These are phyloP conservation scores for Danionella cerebrum DNA, from an alignment of 2,113 vertebrate genomes.

Conservation along the genomic window DNA sequence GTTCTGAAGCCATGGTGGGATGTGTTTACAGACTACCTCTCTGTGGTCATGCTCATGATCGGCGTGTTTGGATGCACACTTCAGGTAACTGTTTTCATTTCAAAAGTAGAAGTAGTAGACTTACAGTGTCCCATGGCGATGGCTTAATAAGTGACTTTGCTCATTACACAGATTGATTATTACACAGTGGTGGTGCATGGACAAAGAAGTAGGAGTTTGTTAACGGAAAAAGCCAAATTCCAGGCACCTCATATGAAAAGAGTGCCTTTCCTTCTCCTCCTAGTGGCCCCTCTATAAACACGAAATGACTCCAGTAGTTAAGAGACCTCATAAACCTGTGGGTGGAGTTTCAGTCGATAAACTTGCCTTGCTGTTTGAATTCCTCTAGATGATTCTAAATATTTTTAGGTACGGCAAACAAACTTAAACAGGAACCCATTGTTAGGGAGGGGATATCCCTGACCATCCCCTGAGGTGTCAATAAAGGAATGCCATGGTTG, in stretches of 20 bases:
- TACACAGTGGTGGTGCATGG: no score
- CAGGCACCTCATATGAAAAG: slow-evolving; percentile 3
- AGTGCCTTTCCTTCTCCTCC: slow-evolving; percentile 8
- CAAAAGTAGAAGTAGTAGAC: neutral
- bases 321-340: neutral
- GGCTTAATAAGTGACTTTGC: slow-evolving; percentile 12
- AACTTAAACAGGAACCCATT: slow-evolving; percentile 37
- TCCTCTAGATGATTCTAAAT: slow-evolving; percentile 32
- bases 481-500: slow-evolving; percentile 5
- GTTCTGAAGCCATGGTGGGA: slow-evolving; percentile 99
- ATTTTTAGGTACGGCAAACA: slow-evolving; percentile 35
- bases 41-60: slow-evolving; percentile 97
- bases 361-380: slow-evolving; percentile 29
- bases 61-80: slow-evolving; percentile 95
- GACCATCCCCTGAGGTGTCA: slow-evolving; percentile 21
- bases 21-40: slow-evolving; percentile 94
- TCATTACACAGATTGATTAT: neutral
- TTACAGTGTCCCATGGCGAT: neutral
- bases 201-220: slow-evolving; percentile 42
- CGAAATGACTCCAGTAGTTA: slow-evolving; percentile 23
- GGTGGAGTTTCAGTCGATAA: neutral
- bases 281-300: slow-evolving; percentile 47
- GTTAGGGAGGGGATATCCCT: slow-evolving; percentile 23
- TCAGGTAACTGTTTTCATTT: slow-evolving; percentile 66
- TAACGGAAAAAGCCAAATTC: slow-evolving; percentile 46